These are phyloP conservation scores for Chaenodraco wilsoni DNA, from an alignment of 2,797 vertebrate genomes.

Conservation along the genomic window DNA sequence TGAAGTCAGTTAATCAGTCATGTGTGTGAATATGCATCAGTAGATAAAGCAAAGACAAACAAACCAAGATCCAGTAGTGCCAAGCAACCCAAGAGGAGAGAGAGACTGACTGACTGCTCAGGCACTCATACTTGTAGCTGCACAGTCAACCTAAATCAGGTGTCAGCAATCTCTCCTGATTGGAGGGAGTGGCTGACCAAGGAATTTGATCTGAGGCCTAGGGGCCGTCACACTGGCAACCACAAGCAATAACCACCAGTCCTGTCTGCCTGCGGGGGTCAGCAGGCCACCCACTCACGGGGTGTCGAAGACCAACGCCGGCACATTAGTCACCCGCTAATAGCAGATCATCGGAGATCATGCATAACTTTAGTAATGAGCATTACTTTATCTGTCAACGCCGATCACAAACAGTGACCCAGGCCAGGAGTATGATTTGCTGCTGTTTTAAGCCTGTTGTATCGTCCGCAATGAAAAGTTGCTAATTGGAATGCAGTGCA, in stretches of 20 bases:
- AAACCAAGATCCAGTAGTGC: no score
- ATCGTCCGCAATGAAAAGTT: slow-evolving; percentile 26
- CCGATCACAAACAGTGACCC: slow-evolving; percentile 28
- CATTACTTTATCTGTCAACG: slow-evolving; percentile 52
- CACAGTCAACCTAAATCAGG: no score
- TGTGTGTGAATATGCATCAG: no score
- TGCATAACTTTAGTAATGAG: slow-evolving; percentile 57
- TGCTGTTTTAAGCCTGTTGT: slow-evolving; percentile 36
- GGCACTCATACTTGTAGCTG: no score
- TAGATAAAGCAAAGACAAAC: no score
- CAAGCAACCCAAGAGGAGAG: no score
- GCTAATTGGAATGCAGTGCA: slow-evolving; percentile 21
- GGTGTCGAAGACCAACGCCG: slow-evolving; percentile 27
- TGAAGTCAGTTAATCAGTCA: no score
- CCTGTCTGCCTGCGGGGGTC: slow-evolving; percentile 35
- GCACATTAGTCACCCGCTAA: slow-evolving; percentile 63
- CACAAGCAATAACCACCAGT: slow-evolving; percentile 43
- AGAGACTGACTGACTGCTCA: no score
- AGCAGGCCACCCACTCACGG: slow-evolving; percentile 29
- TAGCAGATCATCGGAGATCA: slow-evolving; percentile 61
- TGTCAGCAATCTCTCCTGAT: no score
- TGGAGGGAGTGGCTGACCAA: no score
- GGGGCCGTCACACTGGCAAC: slow-evolving; percentile 14
- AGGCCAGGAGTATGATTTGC: slow-evolving; percentile 17
- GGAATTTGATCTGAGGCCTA: no score